Evolutionary conservation across 2,113 vertebrate species (phyloP).

Genomic region (Melospiza georgiana): DNA sequence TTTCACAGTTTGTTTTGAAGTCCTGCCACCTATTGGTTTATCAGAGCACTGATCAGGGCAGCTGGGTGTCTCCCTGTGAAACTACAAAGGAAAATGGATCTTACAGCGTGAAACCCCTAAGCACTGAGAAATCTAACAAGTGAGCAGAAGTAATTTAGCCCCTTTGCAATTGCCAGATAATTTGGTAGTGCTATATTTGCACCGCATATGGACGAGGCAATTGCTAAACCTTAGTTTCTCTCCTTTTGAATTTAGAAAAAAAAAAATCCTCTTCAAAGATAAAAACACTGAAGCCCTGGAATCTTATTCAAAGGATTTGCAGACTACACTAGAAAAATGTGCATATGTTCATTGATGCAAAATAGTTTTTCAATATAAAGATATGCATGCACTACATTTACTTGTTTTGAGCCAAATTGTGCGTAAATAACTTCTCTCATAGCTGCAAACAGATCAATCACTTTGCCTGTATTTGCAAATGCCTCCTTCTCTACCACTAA

Average conservation of each 20-base stretch:
- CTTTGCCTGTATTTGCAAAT: slow-evolving; percentile 30
- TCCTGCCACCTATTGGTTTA: slow-evolving; percentile 62
- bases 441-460: slow-evolving; percentile 60
- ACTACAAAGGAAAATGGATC: background rate
- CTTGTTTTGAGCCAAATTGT: slow-evolving; percentile 27
- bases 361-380: slow-evolving; percentile 48
- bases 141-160: background rate
- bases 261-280: background rate
- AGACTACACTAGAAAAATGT: background rate
- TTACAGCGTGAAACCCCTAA: background rate
- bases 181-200: background rate
- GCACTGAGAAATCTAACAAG: background rate
- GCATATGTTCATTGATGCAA: slow-evolving; percentile 56
- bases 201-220: background rate
- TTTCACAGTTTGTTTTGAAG: slow-evolving; percentile 48
- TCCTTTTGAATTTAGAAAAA: background rate
- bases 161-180: background rate
- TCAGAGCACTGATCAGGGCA: background rate
- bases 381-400: slow-evolving; percentile 4
- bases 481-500: background rate
- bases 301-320: background rate
- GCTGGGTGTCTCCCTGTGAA: background rate
- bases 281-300: background rate
- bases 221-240: background rate
- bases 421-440: slow-evolving; percentile 39